Conservation (phyloP, 2,888 invertebrate genomes). For the Folsomia candida region DNA sequence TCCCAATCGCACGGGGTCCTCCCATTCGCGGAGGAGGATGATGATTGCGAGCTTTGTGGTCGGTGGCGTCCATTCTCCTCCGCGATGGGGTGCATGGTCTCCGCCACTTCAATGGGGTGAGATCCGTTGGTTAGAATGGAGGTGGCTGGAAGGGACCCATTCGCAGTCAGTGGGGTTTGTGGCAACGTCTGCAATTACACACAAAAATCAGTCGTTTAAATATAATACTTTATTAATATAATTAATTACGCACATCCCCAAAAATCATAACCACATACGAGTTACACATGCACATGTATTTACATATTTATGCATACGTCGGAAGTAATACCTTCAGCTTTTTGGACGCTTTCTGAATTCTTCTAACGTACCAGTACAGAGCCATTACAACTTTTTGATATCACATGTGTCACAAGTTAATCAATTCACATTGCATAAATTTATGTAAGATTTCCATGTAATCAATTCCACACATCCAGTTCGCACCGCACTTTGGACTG, state of each 20-base stretch:
- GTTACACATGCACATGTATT: too few species aligned
- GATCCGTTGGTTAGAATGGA: conserved; percentile 33
- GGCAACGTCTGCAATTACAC: conserved; percentile 39
- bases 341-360: conserved; percentile 33
- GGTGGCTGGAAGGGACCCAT: conserved; percentile 40
- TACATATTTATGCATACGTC: not conserved
- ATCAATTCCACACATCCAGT: not conserved
- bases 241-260: not conserved
- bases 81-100: conserved; percentile 19
- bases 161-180: conserved; percentile 42
- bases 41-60: not conserved
- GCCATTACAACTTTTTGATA: conserved; percentile 40
- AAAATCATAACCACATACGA: not conserved
- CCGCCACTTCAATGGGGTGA: conserved; percentile 21
- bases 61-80: conserved; percentile 14
- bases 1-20: conserved; percentile 37
- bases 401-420: too few species aligned
- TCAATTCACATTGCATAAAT: not conserved
- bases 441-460: conserved; percentile 6
- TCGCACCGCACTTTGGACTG: not conserved
- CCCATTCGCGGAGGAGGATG: not conserved
- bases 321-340: conserved; percentile 29
- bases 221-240: not conserved
- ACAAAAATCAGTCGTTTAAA: not conserved
- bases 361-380: conserved; percentile 40